phyloP scores from a whole-genome alignment of 2,113 vertebrate species.

The Anarhynchus alexandrinus region DNA sequence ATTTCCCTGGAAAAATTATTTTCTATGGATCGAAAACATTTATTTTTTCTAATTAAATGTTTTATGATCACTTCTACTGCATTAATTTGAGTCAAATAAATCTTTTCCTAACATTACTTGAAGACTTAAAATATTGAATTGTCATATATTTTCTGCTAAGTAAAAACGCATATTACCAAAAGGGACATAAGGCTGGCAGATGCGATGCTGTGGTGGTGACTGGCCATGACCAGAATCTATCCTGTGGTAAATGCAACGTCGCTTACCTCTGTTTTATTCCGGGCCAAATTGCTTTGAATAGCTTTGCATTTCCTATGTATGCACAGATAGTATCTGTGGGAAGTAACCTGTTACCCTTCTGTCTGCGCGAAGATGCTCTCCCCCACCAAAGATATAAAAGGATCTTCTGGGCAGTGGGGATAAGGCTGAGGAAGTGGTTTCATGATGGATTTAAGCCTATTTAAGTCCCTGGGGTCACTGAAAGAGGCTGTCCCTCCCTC shows the following conservation, averaged over 20 bases:
- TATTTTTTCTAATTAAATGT: not conserved
- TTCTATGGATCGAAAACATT: not conserved
- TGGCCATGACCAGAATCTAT: not conserved
- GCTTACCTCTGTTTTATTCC: not conserved
- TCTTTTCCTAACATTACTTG: not conserved
- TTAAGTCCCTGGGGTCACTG: constrained; percentile 23
- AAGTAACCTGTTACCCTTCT: not conserved
- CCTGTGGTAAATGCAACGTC: not conserved
- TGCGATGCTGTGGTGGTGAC: not conserved
- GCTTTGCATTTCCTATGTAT: not conserved
- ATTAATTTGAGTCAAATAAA: not conserved
- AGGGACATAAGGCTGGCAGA: not conserved
- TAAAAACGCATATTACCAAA: not conserved
- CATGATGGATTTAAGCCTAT: constrained; percentile 35
- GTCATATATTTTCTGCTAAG: not conserved
- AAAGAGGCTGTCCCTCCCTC: not conserved
- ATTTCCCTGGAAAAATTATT: not conserved
- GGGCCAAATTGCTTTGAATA: not conserved
- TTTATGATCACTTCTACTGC: not conserved
- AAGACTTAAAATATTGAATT: not conserved
- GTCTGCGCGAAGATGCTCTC: not conserved
- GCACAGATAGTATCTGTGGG: not conserved
- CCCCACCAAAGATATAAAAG: not conserved
- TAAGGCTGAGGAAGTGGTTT: constrained; percentile 29
- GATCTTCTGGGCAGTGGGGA: not conserved